These are phyloP conservation scores for Piprites chloris DNA, from an alignment of 2,113 vertebrate genomes.

Conservation along the genomic window DNA sequence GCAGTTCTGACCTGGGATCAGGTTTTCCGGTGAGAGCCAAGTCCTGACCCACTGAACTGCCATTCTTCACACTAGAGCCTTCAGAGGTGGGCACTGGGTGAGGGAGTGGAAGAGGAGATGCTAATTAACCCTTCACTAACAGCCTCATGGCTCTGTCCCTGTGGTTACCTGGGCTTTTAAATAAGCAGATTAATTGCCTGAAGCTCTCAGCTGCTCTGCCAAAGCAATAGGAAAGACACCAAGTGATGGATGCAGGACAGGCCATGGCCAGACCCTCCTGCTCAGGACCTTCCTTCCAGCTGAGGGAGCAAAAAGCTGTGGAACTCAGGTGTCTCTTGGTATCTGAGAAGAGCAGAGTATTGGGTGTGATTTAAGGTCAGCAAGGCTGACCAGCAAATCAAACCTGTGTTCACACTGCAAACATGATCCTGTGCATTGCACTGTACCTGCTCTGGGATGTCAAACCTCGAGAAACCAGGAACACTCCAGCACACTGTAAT, in stretches of 20 bases:
- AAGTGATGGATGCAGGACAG: background rate
- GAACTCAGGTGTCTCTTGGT: background rate
- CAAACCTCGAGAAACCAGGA: background rate
- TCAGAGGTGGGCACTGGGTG: background rate
- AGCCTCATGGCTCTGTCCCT: background rate
- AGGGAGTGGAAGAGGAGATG: background rate
- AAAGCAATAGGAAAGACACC: background rate
- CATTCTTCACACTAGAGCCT: background rate
- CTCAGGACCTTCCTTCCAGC: background rate
- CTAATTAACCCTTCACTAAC: background rate
- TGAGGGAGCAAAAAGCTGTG: background rate
- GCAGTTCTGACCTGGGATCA: background rate
- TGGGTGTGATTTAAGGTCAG: background rate
- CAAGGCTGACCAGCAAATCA: background rate
- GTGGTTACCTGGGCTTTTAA: background rate
- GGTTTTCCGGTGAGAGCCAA: background rate
- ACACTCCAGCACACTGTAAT: background rate
- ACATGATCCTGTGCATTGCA: background rate
- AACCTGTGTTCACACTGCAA: accelerated
- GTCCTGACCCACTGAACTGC: background rate
- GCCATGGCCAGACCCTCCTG: background rate
- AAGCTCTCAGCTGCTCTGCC: background rate
- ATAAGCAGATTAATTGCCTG: background rate
- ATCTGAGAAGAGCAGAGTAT: background rate
- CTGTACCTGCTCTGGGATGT: background rate